phyloP scores from a whole-genome alignment of 2,113 vertebrate genomes.

The Apodemus speciosus region DNA sequence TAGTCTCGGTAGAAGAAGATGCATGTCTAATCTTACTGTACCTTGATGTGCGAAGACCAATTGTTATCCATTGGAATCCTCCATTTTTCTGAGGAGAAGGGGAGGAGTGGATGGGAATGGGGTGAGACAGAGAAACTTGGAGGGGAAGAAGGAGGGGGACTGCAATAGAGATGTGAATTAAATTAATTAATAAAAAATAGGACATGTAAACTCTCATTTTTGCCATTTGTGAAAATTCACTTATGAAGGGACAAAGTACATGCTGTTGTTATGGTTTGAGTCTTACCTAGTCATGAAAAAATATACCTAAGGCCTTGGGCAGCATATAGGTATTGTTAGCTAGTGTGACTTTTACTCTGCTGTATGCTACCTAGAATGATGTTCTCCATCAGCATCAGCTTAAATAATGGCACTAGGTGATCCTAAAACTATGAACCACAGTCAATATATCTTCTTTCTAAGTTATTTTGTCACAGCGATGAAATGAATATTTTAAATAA shows the following conservation, averaged over 20 bases:
- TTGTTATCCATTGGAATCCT: no score
- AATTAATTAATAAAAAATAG: background rate
- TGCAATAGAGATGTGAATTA: no score
- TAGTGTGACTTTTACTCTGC: background rate
- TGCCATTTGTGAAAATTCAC: background rate
- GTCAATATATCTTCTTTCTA: background rate
- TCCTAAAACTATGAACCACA: background rate
- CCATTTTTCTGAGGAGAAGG: no score
- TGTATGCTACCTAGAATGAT: background rate
- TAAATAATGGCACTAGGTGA: background rate
- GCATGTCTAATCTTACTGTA: no score
- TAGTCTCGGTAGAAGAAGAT: no score
- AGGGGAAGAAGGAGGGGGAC: no score
- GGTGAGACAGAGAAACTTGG: no score
- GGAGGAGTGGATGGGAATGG: no score
- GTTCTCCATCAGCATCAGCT: background rate
- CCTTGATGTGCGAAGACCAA: no score
- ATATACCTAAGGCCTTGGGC: fast-evolving
- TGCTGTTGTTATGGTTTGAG: no score
- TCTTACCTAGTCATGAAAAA: background rate
- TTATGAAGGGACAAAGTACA: background rate
- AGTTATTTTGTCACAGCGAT: background rate
- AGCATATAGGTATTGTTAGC: no score
- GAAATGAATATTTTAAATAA: background rate
- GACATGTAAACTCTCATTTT: background rate